A percentile compares a stretch with the other conserved stretches of the same genome.
phyloP scores from a whole-genome alignment of 2,113 vertebrate species.

The Corythornis vintsioides region DNA sequence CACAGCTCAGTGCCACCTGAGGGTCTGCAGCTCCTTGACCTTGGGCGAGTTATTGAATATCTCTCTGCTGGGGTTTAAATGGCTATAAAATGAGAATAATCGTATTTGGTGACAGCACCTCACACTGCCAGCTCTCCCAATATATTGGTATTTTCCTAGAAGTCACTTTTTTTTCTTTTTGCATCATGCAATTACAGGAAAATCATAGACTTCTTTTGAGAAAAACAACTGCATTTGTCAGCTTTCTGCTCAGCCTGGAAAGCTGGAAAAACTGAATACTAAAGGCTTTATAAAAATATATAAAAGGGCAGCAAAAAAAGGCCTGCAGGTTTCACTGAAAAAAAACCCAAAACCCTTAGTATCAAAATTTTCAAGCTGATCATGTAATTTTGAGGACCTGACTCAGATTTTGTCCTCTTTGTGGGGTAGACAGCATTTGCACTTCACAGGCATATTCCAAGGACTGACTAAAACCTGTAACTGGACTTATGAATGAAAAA shows the following conservation, averaged over 20 bases:
- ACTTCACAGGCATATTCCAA: constrained; percentile 1
- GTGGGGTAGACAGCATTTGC: background rate
- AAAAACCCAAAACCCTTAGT: background rate
- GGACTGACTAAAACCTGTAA: constrained; percentile 30
- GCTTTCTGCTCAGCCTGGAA: background rate
- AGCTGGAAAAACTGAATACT: background rate
- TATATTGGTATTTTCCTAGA: background rate
- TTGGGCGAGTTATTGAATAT: background rate
- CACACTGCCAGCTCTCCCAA: background rate
- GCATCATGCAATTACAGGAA: background rate
- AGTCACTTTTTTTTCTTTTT: background rate
- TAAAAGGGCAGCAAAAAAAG: background rate
- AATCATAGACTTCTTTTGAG: background rate
- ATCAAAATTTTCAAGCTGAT: constrained; percentile 46
- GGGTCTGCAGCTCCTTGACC: background rate
- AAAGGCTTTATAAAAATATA: background rate
- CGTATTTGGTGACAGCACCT: background rate
- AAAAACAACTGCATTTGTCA: background rate
- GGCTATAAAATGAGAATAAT: constrained; percentile 3
- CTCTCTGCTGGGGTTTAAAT: background rate
- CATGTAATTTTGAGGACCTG: constrained; percentile 26
- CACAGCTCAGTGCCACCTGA: fast-evolving
- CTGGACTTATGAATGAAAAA: background rate
- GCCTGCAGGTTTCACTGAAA: background rate
- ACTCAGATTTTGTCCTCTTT: constrained; percentile 42